Evolutionary conservation across 2,888 invertebrate species (phyloP).

Genomic region (Drosophila niveifrons): DNA sequence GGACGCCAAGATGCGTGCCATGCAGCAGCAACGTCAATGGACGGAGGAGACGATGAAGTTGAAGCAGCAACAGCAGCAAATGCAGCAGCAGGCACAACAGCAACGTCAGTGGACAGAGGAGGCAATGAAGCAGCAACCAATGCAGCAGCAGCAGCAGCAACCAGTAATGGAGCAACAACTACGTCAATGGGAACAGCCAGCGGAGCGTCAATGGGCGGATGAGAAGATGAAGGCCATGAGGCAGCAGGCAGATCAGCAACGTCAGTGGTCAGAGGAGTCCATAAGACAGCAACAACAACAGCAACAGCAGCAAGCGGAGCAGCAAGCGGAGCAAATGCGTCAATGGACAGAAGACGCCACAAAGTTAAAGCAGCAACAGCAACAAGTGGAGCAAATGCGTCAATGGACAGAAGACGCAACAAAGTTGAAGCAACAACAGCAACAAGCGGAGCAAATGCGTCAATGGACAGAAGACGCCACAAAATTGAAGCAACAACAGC

Average conservation of each 20-base stretch:
- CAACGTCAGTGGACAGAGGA: slow-evolving; percentile 28
- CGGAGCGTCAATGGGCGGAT: slow-evolving; percentile 33
- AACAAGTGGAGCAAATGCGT: slow-evolving; percentile 15
- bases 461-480: slow-evolving; percentile 40
- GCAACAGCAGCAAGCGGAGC: slow-evolving; percentile 14
- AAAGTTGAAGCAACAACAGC: slow-evolving; percentile 27
- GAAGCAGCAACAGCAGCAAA: slow-evolving; percentile 33
- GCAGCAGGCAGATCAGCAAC: slow-evolving; percentile 21
- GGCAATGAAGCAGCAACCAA: slow-evolving; percentile 7
- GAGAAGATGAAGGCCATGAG: slow-evolving; percentile 21
- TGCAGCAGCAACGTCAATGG: slow-evolving; percentile 6
- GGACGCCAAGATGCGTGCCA: background rate
- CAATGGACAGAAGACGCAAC: slow-evolving; percentile 40
- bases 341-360: slow-evolving; percentile 40
- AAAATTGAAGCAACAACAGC: slow-evolving; percentile 19
- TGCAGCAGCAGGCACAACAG: slow-evolving; percentile 12
- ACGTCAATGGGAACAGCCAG: slow-evolving; percentile 22
- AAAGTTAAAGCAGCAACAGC: slow-evolving; percentile 27
- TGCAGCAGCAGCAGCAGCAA: slow-evolving; percentile 21
- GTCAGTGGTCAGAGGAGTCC: slow-evolving; percentile 13
- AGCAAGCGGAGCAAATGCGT: slow-evolving; percentile 16
- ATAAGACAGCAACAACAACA: background rate
- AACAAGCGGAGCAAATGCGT: slow-evolving; percentile 16
- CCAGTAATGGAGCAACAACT: slow-evolving; percentile 19
- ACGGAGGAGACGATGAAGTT: background rate